Base-by-base conservation (phyloP, 2,888 invertebrate genomes). In the Drosophila percnosoma region DNA sequence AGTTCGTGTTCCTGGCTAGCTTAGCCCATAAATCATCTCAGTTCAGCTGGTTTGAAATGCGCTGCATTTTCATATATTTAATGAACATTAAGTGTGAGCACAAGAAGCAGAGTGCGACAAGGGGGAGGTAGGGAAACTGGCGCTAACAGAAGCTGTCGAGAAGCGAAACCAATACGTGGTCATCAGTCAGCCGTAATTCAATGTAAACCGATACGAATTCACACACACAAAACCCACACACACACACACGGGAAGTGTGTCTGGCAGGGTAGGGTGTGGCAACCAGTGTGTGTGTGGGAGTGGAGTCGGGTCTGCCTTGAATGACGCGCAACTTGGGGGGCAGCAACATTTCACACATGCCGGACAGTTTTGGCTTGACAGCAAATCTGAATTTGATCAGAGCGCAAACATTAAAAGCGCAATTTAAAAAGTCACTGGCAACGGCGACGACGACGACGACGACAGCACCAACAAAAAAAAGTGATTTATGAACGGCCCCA, bases 381-480 rank as follows among this genome's bases (percentile, higher is more conserved):
- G 83, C 83, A 83, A 85, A 83, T 83, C 83, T 86, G 83, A 83
- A 85, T 83, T 83, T 83, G 86, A 83, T 83, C 86, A 78, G 66
- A 66, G 64, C 71, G 82, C 82, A 82, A 84, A 79, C 79, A 79
- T 82, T 82, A 84, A 82, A 81, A 82, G 84, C 84, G 84, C 82
- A 82, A 83, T 83, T 83, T 77, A 77, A 83, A 75, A 75, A 70
- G 63, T 62, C 61, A 62, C 49, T 13, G 57, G 62, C 52, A 55
- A 67, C 67, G 53, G 1, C 27, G 1, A 52, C 31, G 18, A 54
- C 34, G 10, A 27, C 24, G 18, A 8, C 42, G n/a, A 27, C 33
- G 6, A 54, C 36, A 48, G 18, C 36, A 42, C 33, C 4, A 27
- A n/a, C 11, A 53, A 24, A 13, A 49, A 29, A 63, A 76, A 68